Base-by-base conservation (phyloP, 2,888 invertebrate species). In the Archips crataeganus region DNA sequence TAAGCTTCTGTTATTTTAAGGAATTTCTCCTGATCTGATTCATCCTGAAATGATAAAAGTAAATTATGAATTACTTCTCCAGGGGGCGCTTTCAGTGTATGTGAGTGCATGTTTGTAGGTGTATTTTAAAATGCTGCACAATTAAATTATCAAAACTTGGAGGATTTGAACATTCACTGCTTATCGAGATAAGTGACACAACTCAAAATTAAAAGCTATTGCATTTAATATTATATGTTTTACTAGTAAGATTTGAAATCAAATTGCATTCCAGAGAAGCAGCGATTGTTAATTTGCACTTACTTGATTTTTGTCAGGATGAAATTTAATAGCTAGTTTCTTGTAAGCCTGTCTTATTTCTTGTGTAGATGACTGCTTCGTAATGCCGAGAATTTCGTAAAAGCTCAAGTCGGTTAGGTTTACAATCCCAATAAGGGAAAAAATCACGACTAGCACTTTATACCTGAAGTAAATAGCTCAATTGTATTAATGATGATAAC, bases 1-100 rank as follows among this genome's bases (percentile, higher is more conserved):
- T 98, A 98, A 0, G 98, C 98, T 84, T 96, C 96, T 65, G 97
- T 97, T 63, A 98, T 95, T 90, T 96, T 96, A 39, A 98, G 89
- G 87, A 98, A 98, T 78, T 96, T 96, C 61, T 96, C 96, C 86
- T 97, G 97, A 68, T 96, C 94, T 71, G 95, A 95, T 88, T 97
- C 96, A 86, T 97, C 96, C 98, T 98, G 83, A 0, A 79, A 76
- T 13, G 9, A 54, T 1, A n/a, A 49, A 49, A 39, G 39, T 39
- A 39, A 49, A 49, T 49, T 11, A 54, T 10, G 9, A 34, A 10
- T 5, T 32, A 32, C 59, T 39, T 60, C 32, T 57, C 2, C 11
- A 32, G 36, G 5, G n/a, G 23, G 9, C 36, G 1, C 3, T n/a
- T 59, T 59, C 0, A 54, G 54, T 54, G 6, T 39, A 39, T 39